These are phyloP conservation scores for Drosophila infuscata DNA, from an alignment of 2,888 invertebrate genomes.

Conservation along the genomic window DNA sequence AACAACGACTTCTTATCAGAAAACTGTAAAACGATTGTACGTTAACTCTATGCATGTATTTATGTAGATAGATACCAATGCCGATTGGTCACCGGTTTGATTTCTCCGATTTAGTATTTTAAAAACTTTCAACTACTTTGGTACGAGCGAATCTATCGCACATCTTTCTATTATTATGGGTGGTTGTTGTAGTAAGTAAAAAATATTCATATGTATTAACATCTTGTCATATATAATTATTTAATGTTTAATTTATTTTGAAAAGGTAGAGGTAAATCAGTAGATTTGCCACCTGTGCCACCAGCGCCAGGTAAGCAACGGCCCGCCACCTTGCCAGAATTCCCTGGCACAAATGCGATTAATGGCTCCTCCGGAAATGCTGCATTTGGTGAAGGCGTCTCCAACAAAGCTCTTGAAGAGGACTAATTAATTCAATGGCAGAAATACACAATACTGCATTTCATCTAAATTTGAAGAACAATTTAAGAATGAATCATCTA, in stretches of 20 bases:
- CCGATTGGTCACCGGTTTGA: constrained; percentile 74
- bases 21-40: constrained; percentile 65
- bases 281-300: constrained; percentile 72
- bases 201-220: neutral
- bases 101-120: constrained; percentile 69
- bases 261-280: constrained; percentile 74
- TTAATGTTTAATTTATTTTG: constrained; percentile 6
- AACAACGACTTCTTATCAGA: constrained; percentile 65
- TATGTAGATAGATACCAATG: constrained; percentile 43
- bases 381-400: constrained; percentile 34
- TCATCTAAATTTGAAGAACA: constrained; percentile 6
- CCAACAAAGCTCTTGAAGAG: constrained; percentile 62
- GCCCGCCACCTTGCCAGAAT: constrained; percentile 60
- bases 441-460: neutral
- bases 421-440: constrained; percentile 35
- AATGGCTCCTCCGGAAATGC: constrained; percentile 46
- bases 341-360: constrained; percentile 39
- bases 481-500: neutral
- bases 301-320: constrained; percentile 62
- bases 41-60: constrained; percentile 35
- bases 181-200: constrained; percentile 70
- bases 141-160: constrained; percentile 9
- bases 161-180: constrained; percentile 59
- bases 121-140: constrained; percentile 50
- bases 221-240: constrained; percentile 13